Conservation (phyloP, 2,888 invertebrate genomes). For the Platypus cylindrus region DNA sequence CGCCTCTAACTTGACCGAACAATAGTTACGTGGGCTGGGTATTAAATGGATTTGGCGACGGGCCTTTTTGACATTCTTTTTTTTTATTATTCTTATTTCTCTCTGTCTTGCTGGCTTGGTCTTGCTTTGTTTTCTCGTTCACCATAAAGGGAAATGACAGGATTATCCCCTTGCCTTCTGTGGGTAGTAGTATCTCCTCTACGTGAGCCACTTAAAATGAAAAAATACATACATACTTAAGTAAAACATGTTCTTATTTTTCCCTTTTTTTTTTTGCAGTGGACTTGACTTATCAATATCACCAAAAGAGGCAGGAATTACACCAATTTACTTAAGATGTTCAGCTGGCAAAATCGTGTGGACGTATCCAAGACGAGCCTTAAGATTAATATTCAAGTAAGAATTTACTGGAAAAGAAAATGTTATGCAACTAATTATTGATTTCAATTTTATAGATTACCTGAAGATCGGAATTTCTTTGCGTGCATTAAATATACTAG, state of each 20-base stretch:
- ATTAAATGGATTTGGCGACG: constrained; percentile 15
- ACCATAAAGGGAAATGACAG: constrained; percentile 9
- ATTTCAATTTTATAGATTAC: constrained; percentile 33
- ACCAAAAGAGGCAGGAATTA: constrained; percentile 47
- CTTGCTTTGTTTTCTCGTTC: constrained; percentile 6
- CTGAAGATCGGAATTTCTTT: constrained; percentile 50
- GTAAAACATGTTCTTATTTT: not conserved
- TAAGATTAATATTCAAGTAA: constrained; percentile 13
- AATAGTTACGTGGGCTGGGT: constrained; percentile 16
- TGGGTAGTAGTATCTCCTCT: not conserved
- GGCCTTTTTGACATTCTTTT: constrained; percentile 11
- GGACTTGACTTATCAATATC: constrained; percentile 47
- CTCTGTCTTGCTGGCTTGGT: no score
- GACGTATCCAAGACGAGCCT: constrained; percentile 52
- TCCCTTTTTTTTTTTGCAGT: constrained; percentile 31
- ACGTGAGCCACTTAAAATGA: not conserved
- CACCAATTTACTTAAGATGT: constrained; percentile 65
- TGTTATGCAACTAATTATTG: not conserved
- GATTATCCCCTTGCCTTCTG: not conserved
- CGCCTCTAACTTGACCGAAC: no score
- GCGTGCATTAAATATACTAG: constrained; percentile 51
- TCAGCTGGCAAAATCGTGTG: constrained; percentile 59
- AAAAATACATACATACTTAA: not conserved
- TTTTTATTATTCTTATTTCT: no score
- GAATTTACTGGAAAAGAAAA: no score